Evolutionary conservation across 2,113 vertebrate genomes (phyloP).

Genomic region (Gadus chalcogrammus): DNA sequence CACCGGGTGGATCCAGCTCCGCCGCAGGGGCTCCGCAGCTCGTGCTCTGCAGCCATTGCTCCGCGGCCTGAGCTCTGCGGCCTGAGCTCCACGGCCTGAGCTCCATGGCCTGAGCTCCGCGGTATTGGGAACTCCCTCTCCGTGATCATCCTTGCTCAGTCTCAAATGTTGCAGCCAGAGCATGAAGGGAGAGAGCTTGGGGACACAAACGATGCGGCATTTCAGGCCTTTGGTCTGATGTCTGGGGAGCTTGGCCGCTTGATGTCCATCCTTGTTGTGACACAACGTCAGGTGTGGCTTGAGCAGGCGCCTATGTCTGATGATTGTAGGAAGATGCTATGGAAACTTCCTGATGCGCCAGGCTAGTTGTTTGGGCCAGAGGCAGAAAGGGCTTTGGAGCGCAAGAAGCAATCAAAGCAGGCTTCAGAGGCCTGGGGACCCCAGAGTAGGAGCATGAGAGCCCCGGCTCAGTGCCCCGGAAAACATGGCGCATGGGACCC

Average conservation of each 20-base stretch:
- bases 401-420: neutral
- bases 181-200: neutral
- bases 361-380: neutral
- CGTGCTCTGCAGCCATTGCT: too few species aligned
- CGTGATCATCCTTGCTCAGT: neutral
- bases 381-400: neutral
- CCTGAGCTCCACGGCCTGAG: too few species aligned
- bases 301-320: neutral
- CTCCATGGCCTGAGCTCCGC: too few species aligned
- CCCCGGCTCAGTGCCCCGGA: neutral
- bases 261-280: conserved; percentile 1
- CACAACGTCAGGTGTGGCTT: neutral
- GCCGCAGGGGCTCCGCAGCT: too few species aligned
- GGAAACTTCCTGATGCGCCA: neutral
- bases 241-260: neutral
- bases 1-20: too few species aligned
- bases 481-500: neutral
- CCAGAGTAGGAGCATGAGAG: neutral
- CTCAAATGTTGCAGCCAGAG: neutral
- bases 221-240: neutral
- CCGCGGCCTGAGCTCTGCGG: too few species aligned
- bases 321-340: too few species aligned
- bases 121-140: conserved; percentile 3
- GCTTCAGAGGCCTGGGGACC: conserved; percentile 2
- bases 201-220: neutral